These are phyloP conservation scores for Choloepus hoffmanni DNA, from an alignment of 2,113 vertebrate genomes.

Conservation along the genomic window DNA sequence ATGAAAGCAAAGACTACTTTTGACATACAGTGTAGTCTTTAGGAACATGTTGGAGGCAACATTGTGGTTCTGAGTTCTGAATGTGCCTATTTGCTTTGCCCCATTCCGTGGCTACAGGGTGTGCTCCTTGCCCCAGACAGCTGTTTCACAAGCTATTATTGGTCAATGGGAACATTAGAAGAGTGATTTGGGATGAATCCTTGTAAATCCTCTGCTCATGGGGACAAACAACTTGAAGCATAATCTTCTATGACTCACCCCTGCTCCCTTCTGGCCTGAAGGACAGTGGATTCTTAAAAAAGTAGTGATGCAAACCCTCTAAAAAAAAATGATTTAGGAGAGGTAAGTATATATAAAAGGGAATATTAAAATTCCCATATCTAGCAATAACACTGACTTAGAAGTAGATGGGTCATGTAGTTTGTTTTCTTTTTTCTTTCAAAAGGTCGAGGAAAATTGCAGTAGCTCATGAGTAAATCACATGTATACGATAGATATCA, in stretches of 20 bases:
- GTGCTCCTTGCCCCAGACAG: not conserved
- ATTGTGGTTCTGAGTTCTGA: not conserved
- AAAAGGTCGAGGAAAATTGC: not conserved
- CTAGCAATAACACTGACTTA: not conserved
- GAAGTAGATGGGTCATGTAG: not conserved
- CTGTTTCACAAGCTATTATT: not conserved
- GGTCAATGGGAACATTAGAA: not conserved
- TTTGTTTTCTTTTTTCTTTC: not conserved
- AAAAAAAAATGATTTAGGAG: not conserved
- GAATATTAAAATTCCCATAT: not conserved
- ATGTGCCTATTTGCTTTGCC: not conserved
- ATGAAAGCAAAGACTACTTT: not conserved
- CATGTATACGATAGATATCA: not conserved
- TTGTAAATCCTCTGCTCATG: not conserved
- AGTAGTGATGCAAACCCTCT: accelerated
- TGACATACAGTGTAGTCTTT: no score
- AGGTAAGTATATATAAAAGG: not conserved
- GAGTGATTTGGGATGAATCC: not conserved
- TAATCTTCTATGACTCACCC: accelerated
- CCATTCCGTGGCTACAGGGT: not conserved
- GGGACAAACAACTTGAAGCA: no score
- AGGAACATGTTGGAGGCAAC: not conserved
- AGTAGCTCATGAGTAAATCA: not conserved
- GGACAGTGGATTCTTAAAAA: not conserved
- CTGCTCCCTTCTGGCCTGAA: not conserved